phyloP scores from a whole-genome alignment of 2,113 vertebrate species.

The Diadophis punctatus region DNA sequence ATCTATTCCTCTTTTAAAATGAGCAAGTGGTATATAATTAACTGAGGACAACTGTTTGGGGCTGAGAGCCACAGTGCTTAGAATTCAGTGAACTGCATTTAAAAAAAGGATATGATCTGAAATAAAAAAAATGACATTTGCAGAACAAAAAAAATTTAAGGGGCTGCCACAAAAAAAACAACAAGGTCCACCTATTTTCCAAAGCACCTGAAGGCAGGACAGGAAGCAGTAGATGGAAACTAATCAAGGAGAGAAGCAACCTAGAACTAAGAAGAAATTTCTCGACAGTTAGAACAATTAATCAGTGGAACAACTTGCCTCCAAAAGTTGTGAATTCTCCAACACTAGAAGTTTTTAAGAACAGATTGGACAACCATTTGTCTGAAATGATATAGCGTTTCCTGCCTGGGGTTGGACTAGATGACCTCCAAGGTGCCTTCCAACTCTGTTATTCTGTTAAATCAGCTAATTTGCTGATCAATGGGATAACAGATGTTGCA shows the following conservation, averaged over 20 bases:
- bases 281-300: neutral
- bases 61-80: neutral
- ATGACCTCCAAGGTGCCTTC: neutral
- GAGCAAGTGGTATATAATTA: neutral
- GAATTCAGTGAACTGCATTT: neutral
- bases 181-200: neutral
- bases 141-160: neutral
- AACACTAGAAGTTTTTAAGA: neutral
- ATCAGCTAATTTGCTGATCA: neutral
- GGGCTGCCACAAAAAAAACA: too few species aligned
- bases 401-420: neutral
- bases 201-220: neutral
- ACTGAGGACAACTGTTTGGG: neutral
- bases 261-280: neutral
- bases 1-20: neutral
- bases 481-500: neutral
- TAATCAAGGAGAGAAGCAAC: neutral
- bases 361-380: neutral
- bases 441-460: neutral
- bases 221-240: neutral
- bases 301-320: neutral
- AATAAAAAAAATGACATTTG: neutral
- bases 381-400: neutral
- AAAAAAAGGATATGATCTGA: neutral
- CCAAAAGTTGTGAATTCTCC: neutral